Conservation (phyloP, 2,888 invertebrate species). For the Creontiades dilutus region DNA sequence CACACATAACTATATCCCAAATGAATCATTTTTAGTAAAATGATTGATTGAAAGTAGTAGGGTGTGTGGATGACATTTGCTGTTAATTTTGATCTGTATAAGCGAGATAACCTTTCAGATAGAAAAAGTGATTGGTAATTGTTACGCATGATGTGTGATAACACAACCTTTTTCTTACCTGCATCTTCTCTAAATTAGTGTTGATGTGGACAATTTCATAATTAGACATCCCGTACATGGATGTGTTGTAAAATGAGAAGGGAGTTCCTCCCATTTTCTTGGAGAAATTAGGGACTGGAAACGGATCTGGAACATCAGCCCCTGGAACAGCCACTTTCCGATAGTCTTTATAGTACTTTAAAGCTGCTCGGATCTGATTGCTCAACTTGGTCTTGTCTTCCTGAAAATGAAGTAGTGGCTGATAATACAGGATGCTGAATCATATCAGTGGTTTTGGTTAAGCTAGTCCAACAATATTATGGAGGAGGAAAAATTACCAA, state of each 20-base stretch:
- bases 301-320: constrained; percentile 88
- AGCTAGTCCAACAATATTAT: too few relatives aligned
- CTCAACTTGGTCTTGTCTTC: constrained; percentile 81
- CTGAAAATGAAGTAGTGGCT: constrained; percentile 27
- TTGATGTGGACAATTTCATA: constrained; percentile 87
- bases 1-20: too few relatives aligned
- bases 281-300: constrained; percentile 87
- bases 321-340: constrained; percentile 91
- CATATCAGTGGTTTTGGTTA: too few relatives aligned
- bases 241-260: constrained; percentile 85
- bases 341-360: constrained; percentile 89
- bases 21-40: too few relatives aligned
- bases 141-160: too few relatives aligned
- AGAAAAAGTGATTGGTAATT: too few relatives aligned
- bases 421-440: too few relatives aligned
- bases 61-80: too few relatives aligned
- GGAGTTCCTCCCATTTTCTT: constrained; percentile 85
- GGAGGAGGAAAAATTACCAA: too few relatives aligned
- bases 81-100: too few relatives aligned
- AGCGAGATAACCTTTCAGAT: too few relatives aligned
- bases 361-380: constrained; percentile 84
- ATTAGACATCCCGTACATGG: constrained; percentile 87
- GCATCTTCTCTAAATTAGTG: constrained; percentile 87
- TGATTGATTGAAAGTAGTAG: too few relatives aligned
- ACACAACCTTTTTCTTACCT: constrained; percentile 79